A percentile compares a stretch with the other conserved stretches of the same genome.
Conservation (phyloP, 1,140 invertebrate genomes). For the Zaprionus vittiger region DNA sequence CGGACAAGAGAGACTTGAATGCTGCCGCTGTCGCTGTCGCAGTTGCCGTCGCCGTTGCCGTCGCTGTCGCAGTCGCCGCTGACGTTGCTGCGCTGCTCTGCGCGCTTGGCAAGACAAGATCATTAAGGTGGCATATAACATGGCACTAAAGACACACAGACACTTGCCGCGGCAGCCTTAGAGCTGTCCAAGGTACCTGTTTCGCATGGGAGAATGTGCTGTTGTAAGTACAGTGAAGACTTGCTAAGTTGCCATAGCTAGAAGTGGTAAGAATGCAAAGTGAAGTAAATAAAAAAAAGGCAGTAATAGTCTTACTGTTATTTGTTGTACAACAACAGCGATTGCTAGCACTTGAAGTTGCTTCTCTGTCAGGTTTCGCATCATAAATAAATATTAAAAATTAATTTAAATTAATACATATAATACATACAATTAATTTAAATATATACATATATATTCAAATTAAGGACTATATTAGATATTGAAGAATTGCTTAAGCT, state of each 20-base stretch:
- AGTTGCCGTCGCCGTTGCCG: conserved; percentile 8
- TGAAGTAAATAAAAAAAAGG: too few relatives aligned
- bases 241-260: background rate
- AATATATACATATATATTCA: too few relatives aligned
- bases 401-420: too few relatives aligned
- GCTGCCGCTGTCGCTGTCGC: conserved; percentile 14
- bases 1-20: conserved; percentile 43
- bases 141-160: conserved; percentile 83
- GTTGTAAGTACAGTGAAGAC: conserved; percentile 40
- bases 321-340: too few relatives aligned
- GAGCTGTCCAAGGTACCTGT: conserved; percentile 69
- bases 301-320: too few relatives aligned
- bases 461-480: background rate
- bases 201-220: conserved; percentile 54
- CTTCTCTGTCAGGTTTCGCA: too few relatives aligned
- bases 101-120: conserved; percentile 81
- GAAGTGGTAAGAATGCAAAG: too few relatives aligned
- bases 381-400: too few relatives aligned
- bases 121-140: conserved; percentile 84
- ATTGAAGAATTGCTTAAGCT: background rate
- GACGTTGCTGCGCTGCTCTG: conserved; percentile 33
- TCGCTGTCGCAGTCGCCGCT: background rate
- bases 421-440: too few relatives aligned
- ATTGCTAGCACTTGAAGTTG: too few relatives aligned
- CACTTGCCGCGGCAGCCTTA: conserved; percentile 62